Percentiles rank a stretch among this genome's conserved stretches.
phyloP scores from a whole-genome alignment of 2,113 vertebrate species.

The Eulemur rufifrons region DNA sequence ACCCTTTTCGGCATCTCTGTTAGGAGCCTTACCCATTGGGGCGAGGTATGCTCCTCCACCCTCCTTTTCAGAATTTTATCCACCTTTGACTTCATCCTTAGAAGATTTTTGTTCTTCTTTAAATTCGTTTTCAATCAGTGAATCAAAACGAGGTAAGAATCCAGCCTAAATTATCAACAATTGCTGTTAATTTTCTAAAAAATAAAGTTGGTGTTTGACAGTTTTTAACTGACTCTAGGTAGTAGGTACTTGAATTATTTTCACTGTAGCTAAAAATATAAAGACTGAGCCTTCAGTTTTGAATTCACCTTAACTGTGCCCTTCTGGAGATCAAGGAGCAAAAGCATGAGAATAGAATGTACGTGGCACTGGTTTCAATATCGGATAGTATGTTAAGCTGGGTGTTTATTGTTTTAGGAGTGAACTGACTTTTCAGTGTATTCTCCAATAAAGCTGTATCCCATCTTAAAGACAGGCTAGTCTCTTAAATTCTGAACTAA shows the following conservation, averaged over 20 bases:
- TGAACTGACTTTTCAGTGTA: not conserved
- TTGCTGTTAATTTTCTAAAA: not conserved
- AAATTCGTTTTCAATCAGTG: conserved; percentile 89
- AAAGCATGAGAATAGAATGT: not conserved
- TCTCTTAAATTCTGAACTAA: not conserved
- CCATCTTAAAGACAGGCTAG: not conserved
- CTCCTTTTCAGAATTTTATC: conserved; percentile 84
- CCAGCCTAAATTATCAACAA: not conserved
- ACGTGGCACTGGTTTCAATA: not conserved
- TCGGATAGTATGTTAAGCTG: not conserved
- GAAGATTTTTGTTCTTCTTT: conserved; percentile 90
- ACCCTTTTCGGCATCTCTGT: conserved; percentile 87
- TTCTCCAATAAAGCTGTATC: not conserved
- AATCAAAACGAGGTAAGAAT: conserved; percentile 91
- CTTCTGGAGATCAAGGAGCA: not conserved
- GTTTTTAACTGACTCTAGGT: not conserved
- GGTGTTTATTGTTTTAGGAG: not conserved
- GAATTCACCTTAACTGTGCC: not conserved
- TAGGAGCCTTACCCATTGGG: conserved; percentile 84
- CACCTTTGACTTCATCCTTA: conserved; percentile 88
- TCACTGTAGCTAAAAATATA: not conserved
- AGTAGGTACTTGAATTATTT: not conserved
- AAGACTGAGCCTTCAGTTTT: not conserved
- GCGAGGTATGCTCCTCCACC: conserved; percentile 83
- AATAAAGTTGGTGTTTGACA: not conserved